Evolutionary conservation across 2,888 invertebrate species (phyloP).

Genomic region (Hirtodrosophila confusa): DNA sequence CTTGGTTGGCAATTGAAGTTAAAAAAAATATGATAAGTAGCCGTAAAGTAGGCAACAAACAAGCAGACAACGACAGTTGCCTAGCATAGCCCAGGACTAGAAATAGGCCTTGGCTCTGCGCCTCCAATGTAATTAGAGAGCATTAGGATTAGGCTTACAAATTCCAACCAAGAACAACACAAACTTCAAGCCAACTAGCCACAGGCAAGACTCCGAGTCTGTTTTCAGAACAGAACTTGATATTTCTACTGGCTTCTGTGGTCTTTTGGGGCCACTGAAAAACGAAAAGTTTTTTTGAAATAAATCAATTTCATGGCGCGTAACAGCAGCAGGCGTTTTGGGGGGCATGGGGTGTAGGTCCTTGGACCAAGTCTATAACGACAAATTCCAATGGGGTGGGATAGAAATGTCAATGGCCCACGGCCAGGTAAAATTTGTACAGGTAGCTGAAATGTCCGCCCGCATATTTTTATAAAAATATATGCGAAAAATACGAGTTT

Average conservation of each 20-base stretch:
- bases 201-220: constrained; percentile 18
- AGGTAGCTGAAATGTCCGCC: constrained; percentile 21
- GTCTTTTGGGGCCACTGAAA: no score
- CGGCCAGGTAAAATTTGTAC: constrained; percentile 39
- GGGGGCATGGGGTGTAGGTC: neutral
- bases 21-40: constrained; percentile 62
- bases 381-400: constrained; percentile 36
- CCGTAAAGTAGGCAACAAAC: constrained; percentile 65
- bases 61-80: constrained; percentile 38
- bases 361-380: constrained; percentile 53
- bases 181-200: constrained; percentile 54
- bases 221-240: neutral
- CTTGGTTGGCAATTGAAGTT: constrained; percentile 36
- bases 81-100: constrained; percentile 17
- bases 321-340: constrained; percentile 26
- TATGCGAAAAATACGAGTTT: neutral
- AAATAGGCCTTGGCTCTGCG: constrained; percentile 21
- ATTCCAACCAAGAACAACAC: constrained; percentile 37
- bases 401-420: constrained; percentile 52
- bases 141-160: constrained; percentile 73
- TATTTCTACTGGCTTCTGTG: neutral
- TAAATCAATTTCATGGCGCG: constrained; percentile 81
- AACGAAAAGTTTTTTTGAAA: constrained; percentile 44
- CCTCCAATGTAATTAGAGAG: constrained; percentile 73
- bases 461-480: constrained; percentile 21